A percentile compares a stretch with the other conserved stretches of the same genome.
phyloP scores from a whole-genome alignment of 2,113 vertebrate genomes.

The Oncorhynchus mykiss region DNA sequence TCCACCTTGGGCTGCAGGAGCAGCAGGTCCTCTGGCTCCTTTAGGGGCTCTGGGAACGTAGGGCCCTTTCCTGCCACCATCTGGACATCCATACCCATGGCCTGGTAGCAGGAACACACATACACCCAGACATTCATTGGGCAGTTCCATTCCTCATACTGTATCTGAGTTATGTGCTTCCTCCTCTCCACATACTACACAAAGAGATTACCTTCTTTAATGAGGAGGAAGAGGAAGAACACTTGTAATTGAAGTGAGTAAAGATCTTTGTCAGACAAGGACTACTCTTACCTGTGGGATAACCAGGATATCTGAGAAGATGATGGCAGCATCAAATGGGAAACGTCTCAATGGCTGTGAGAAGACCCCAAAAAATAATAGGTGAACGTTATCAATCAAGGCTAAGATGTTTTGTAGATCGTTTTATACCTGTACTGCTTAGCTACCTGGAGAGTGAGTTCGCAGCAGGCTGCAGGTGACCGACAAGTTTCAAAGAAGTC shows the following conservation, averaged over 20 bases:
- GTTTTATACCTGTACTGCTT: conserved; percentile 6
- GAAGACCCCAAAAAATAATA: not conserved
- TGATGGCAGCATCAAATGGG: conserved; percentile 93
- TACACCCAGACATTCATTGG: not conserved
- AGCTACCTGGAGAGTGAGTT: conserved; percentile 91
- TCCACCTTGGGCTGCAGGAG: conserved; percentile 81
- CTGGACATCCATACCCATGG: conserved; percentile 92
- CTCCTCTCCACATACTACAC: too few species aligned
- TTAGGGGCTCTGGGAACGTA: conserved; percentile 87
- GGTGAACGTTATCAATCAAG: not conserved
- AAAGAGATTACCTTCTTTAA: too few species aligned
- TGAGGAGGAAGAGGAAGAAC: too few species aligned
- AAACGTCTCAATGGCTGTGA: conserved; percentile 89
- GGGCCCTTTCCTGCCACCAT: conserved; percentile 94
- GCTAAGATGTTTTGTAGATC: not conserved
- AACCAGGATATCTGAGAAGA: conserved; percentile 97
- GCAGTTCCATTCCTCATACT: not conserved
- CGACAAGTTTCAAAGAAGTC: conserved; percentile 96
- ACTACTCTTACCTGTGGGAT: conserved; percentile 85
- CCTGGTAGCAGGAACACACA: conserved; percentile 66
- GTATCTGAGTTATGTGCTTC: too few species aligned
- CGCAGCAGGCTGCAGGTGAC: conserved; percentile 90
- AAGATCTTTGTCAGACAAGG: not conserved
- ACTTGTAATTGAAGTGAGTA: not conserved
- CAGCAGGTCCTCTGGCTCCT: conserved; percentile 88